Evolutionary conservation across 2,797 vertebrate genomes (phyloP).

Genomic region (Heteromormyrus szaboi): DNA sequence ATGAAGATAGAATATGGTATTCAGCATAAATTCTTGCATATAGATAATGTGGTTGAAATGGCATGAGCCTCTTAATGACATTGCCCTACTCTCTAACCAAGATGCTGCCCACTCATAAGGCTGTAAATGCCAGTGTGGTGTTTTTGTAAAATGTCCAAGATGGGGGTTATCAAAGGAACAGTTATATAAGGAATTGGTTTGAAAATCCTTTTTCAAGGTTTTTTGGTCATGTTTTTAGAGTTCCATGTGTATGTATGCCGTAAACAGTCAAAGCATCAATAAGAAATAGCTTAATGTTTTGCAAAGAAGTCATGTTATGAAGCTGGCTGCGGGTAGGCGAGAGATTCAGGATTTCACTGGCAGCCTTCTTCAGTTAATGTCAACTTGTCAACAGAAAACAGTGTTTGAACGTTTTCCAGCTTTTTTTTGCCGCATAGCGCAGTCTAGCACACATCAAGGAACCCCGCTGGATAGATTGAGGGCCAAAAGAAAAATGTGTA

Average conservation of each 20-base stretch:
- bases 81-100: neutral
- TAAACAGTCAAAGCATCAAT: slow-evolving; percentile 8
- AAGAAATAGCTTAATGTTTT: neutral
- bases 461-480: neutral
- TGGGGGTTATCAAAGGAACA: neutral
- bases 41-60: neutral
- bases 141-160: neutral
- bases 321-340: neutral
- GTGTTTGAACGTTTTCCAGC: slow-evolving; percentile 8
- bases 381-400: slow-evolving; percentile 8
- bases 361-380: slow-evolving; percentile 12
- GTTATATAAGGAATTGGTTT: neutral
- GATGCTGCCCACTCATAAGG: neutral
- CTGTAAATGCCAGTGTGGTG: neutral
- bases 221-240: neutral
- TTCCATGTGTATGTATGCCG: neutral
- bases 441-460: neutral
- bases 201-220: neutral
- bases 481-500: neutral
- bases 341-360: slow-evolving; percentile 1
- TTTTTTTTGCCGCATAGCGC: neutral
- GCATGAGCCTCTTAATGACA: neutral
- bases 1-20: neutral
- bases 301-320: neutral
- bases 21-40: neutral